phyloP scores from a whole-genome alignment of 2,888 invertebrate genomes.

The Trachelus troglodyta region DNA sequence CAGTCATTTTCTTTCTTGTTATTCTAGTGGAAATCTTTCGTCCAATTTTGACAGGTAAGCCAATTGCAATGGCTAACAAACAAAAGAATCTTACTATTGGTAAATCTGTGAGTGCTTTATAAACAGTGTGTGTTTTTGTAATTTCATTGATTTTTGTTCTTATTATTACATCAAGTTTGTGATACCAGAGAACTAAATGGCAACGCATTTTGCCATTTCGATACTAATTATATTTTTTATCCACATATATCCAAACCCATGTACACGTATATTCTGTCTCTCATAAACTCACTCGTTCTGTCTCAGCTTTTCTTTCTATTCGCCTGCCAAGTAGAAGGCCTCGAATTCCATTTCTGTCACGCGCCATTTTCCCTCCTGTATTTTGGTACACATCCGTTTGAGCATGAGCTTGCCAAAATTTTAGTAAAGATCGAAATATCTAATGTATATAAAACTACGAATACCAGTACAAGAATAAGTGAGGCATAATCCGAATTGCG shows the following conservation, averaged over 20 bases:
- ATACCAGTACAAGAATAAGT: neutral
- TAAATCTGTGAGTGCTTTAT: neutral
- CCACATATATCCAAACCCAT: neutral
- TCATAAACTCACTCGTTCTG: neutral
- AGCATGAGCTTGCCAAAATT: neutral
- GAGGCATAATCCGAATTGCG: neutral
- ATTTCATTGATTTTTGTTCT: neutral
- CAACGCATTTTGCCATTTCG: neutral
- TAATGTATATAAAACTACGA: neutral
- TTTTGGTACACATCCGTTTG: neutral
- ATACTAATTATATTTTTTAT: neutral
- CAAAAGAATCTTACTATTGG: neutral
- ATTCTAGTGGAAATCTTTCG: constrained; percentile 58
- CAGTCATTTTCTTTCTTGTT: constrained; percentile 35
- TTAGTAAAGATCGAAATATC: neutral
- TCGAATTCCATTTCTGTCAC: neutral
- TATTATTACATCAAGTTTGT: neutral
- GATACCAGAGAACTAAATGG: neutral
- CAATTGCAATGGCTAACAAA: neutral
- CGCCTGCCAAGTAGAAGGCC: neutral
- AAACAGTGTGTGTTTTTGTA: neutral
- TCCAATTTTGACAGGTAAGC: constrained; percentile 60
- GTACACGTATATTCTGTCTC: neutral
- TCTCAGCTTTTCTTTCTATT: neutral
- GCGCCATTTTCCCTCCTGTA: neutral